phyloP scores from a whole-genome alignment of 2,888 invertebrate genomes.

The Conomelus anceps region DNA sequence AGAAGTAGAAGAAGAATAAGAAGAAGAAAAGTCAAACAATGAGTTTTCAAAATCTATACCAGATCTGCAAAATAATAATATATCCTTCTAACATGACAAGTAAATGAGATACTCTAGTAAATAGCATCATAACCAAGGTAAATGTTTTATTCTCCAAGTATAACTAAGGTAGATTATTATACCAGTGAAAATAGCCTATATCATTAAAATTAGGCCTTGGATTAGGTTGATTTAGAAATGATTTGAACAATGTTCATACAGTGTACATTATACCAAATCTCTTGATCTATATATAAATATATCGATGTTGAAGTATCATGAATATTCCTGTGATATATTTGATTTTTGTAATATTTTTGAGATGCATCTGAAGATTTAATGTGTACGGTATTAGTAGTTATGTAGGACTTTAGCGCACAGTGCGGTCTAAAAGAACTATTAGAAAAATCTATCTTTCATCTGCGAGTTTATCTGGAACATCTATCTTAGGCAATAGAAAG shows the following conservation, averaged over 20 bases:
- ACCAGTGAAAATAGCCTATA: no score
- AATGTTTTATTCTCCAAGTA: not conserved
- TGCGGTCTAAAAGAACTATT: no score
- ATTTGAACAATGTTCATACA: no score
- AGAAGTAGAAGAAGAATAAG: no score
- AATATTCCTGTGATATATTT: not conserved
- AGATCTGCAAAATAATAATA: no score
- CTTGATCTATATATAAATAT: not conserved
- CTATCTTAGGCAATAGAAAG: no score
- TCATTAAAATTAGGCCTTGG: not conserved
- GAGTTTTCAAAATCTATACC: no score
- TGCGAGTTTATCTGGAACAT: no score
- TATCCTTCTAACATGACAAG: no score
- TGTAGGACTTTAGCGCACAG: no score
- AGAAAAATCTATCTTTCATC: no score
- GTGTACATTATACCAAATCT: not conserved
- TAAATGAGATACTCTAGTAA: not conserved
- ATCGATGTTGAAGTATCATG: not conserved
- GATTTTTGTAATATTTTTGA: not conserved
- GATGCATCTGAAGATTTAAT: not conserved
- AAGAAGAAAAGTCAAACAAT: no score
- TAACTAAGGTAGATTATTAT: not conserved
- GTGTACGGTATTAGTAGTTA: not conserved
- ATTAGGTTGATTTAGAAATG: not conserved
- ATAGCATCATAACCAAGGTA: not conserved